These are phyloP conservation scores for Antheraea yamamai DNA, from an alignment of 2,888 invertebrate species.

Conservation along the genomic window DNA sequence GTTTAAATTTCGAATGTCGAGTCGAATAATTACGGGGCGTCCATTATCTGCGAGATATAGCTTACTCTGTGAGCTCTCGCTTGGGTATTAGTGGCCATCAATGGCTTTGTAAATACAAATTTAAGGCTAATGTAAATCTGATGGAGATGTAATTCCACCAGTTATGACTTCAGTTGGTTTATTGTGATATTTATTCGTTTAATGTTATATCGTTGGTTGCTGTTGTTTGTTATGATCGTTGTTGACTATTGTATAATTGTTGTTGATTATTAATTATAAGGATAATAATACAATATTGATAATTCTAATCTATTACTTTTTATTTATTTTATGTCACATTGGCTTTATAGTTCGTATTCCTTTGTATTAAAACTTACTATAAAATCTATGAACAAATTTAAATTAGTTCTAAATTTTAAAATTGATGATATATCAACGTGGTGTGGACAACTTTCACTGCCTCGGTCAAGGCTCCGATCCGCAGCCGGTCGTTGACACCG, in stretches of 20 bases:
- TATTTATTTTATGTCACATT: neutral
- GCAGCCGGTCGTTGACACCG: slow-evolving; percentile 41
- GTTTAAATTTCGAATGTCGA: slow-evolving; percentile 19
- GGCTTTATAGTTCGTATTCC: slow-evolving; percentile 14
- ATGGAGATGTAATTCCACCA: slow-evolving; percentile 62
- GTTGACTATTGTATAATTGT: slow-evolving; percentile 80
- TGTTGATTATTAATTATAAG: slow-evolving; percentile 61
- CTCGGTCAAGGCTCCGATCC: slow-evolving; percentile 62
- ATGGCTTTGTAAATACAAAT: slow-evolving; percentile 64
- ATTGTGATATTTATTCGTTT: slow-evolving; percentile 81
- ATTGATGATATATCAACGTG: slow-evolving; percentile 19
- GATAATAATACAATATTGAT: slow-evolving; percentile 35
- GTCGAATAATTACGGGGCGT: slow-evolving; percentile 4
- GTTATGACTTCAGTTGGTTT: slow-evolving; percentile 59
- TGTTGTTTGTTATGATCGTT: slow-evolving; percentile 68
- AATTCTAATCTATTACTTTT: slow-evolving; percentile 21
- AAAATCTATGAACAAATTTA: neutral
- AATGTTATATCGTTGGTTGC: slow-evolving; percentile 55
- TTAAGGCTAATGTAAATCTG: slow-evolving; percentile 59
- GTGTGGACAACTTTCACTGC: slow-evolving; percentile 54
- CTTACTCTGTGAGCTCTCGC: slow-evolving; percentile 47
- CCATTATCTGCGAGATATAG: slow-evolving; percentile 37
- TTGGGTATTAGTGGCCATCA: slow-evolving; percentile 34
- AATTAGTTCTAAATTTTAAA: slow-evolving; percentile 21
- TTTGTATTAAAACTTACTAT: neutral